phyloP scores from a whole-genome alignment of 2,797 vertebrate genomes.

The Myripristis murdjan region DNA sequence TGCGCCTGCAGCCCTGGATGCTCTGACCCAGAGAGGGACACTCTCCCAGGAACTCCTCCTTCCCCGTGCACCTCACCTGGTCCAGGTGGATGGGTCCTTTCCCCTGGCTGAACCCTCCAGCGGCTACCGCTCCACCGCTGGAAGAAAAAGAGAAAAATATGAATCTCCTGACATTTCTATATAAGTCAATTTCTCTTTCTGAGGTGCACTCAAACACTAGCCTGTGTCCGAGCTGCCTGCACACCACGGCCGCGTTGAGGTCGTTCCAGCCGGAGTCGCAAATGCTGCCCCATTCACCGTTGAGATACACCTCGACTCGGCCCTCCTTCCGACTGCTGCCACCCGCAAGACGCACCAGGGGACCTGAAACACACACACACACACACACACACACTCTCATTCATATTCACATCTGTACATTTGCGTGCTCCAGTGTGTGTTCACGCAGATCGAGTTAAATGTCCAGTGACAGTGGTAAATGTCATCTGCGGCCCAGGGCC shows the following conservation, averaged over 20 bases:
- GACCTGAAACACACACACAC: conserved; percentile 69
- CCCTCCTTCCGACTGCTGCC: conserved; percentile 90
- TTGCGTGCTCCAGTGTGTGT: neutral
- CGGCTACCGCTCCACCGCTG: conserved; percentile 78
- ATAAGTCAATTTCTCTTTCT: neutral
- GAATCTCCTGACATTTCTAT: neutral
- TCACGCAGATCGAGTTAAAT: conserved; percentile 6
- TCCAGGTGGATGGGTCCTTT: conserved; percentile 90
- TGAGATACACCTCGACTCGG: conserved; percentile 90
- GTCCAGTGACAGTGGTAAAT: conserved; percentile 57
- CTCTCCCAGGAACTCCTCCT: conserved; percentile 87
- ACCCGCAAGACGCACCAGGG: conserved; percentile 88
- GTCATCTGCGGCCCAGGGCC: conserved; percentile 48
- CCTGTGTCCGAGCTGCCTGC: conserved; percentile 93
- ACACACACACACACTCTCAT: conserved; percentile 39
- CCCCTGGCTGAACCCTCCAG: conserved; percentile 88
- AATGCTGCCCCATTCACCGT: conserved; percentile 92
- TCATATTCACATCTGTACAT: conserved; percentile 49
- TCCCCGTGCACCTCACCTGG: conserved; percentile 90
- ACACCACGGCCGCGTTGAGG: conserved; percentile 90
- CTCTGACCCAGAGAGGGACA: conserved; percentile 85
- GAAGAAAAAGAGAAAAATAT: no score
- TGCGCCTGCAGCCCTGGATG: conserved; percentile 86
- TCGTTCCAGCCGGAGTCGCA: conserved; percentile 93
- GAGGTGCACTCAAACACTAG: conserved; percentile 52